Conservation (phyloP, 2,797 vertebrate species). For the Schizothorax lantsangensis region DNA sequence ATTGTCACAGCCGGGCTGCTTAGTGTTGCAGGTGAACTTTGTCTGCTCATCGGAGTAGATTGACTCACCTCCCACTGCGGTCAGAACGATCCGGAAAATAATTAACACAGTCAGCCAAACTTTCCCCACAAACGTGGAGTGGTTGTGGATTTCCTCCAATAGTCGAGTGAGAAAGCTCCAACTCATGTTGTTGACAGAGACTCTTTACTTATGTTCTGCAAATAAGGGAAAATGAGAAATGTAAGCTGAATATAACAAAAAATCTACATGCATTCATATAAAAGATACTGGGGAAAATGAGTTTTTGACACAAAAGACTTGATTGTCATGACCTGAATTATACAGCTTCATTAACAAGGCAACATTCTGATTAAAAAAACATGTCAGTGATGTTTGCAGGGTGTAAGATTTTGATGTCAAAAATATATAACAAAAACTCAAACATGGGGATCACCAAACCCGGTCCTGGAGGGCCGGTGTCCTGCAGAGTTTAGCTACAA, state of each 20-base stretch:
- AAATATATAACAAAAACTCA: background rate
- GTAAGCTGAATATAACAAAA: background rate
- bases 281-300: background rate
- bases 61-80: conserved; percentile 95
- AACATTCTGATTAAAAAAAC: background rate
- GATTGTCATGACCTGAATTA: background rate
- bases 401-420: background rate
- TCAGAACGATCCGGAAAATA: conserved; percentile 97
- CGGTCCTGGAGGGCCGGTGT: too few species aligned
- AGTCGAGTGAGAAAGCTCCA: conserved; percentile 99
- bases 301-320: background rate
- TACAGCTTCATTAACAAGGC: background rate
- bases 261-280: background rate
- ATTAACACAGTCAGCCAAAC: conserved; percentile 98
- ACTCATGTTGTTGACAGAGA: conserved; percentile 95
- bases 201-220: conserved; percentile 86
- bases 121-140: conserved; percentile 99
- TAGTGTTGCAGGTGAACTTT: conserved; percentile 98
- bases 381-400: background rate
- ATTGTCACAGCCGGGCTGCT: conserved; percentile 98
- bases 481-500: background rate
- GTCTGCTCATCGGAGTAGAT: conserved; percentile 98
- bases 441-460: background rate
- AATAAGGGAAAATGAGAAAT: conserved; percentile 45
- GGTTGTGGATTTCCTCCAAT: conserved; percentile 99